phyloP scores from a whole-genome alignment of 2,797 vertebrate genomes.

The Gambelia wislizenii region DNA sequence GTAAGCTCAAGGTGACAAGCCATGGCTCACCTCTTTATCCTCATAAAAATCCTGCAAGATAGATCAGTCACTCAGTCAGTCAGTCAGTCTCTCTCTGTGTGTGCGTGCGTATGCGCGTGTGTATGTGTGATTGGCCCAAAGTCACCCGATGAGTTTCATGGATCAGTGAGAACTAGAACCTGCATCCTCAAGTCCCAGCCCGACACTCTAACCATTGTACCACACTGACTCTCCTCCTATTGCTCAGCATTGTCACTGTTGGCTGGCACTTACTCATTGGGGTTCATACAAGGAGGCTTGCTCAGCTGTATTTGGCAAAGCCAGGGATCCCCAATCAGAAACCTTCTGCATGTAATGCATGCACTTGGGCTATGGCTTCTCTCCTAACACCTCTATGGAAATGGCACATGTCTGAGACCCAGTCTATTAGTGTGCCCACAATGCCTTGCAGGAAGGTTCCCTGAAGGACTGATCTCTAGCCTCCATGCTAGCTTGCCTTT shows the following conservation, averaged over 20 bases:
- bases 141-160: not conserved
- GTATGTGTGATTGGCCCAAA: not conserved
- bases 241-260: not conserved
- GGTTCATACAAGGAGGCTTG: not conserved
- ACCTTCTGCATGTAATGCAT: not conserved
- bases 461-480: constrained; percentile 1
- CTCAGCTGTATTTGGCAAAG: not conserved
- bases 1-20: not conserved
- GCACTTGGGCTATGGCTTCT: not conserved
- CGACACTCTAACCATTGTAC: not conserved
- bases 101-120: too few relatives aligned
- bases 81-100: too few relatives aligned
- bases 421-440: not conserved
- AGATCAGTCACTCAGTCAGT: too few relatives aligned
- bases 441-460: not conserved
- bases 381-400: not conserved
- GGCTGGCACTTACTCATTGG: not conserved
- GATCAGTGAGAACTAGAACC: not conserved
- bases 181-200: not conserved
- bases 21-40: not conserved
- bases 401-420: not conserved
- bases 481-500: not conserved
- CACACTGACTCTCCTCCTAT: not conserved
- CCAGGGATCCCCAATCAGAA: not conserved
- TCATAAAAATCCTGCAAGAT: not conserved